Percentiles rank a stretch among this genome's conserved stretches.
phyloP scores from a whole-genome alignment of 2,797 vertebrate species.

The Sus cebifrons region DNA sequence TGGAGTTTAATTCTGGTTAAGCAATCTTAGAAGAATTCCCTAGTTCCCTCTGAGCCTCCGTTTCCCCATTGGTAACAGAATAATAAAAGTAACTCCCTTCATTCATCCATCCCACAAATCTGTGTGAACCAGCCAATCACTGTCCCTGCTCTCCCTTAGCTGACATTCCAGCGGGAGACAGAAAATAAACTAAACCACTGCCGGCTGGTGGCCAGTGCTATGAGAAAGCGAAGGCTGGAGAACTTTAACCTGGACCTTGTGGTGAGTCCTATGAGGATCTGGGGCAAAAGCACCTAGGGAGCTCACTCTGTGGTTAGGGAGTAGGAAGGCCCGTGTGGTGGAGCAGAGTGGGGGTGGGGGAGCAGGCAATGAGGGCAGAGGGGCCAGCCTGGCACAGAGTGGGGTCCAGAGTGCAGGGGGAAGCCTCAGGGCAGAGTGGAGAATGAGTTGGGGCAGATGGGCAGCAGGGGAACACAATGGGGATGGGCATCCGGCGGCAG shows the following conservation, averaged over 20 bases:
- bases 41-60: not conserved
- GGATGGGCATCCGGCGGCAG: not conserved
- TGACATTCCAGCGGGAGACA: not conserved
- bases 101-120: not conserved
- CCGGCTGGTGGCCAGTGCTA: not conserved
- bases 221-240: not conserved
- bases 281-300: not conserved
- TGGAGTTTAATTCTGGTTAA: not conserved
- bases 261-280: not conserved
- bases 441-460: not conserved
- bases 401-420: not conserved
- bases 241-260: not conserved
- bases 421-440: not conserved
- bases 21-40: not conserved
- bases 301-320: not conserved
- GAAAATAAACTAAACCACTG: not conserved
- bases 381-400: fast-evolving
- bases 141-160: not conserved
- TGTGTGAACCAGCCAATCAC: not conserved
- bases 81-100: not conserved
- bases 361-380: not conserved
- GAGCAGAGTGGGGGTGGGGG: not conserved
- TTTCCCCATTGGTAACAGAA: not conserved
- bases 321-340: not conserved
- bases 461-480: fast-evolving